phyloP scores from a whole-genome alignment of 2,797 vertebrate genomes.

The Sebastiscus tertius region DNA sequence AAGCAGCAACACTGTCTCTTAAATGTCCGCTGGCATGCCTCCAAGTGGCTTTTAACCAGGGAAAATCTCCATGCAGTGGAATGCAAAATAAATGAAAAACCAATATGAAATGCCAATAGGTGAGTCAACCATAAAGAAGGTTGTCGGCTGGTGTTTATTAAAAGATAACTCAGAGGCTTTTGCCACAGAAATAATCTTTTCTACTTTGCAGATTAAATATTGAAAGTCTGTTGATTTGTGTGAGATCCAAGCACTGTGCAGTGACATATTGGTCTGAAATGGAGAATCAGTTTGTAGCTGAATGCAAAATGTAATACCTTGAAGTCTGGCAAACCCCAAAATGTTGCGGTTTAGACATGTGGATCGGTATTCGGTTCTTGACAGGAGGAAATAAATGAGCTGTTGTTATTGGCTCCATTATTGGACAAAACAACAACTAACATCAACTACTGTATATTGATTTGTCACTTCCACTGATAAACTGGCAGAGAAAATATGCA shows the following conservation, averaged over 20 bases:
- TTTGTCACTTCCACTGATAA: constrained; percentile 1
- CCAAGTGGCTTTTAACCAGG: constrained; percentile 60
- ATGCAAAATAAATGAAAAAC: constrained; percentile 56
- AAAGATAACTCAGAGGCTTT: constrained; percentile 28
- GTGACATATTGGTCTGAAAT: not conserved
- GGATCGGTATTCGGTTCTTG: not conserved
- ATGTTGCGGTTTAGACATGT: not conserved
- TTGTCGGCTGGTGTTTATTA: constrained; percentile 22
- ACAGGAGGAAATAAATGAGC: constrained; percentile 20
- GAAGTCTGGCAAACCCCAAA: not conserved
- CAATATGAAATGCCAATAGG: constrained; percentile 51
- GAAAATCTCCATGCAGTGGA: constrained; percentile 24
- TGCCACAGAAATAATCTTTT: constrained; percentile 14
- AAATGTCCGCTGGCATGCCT: constrained; percentile 48
- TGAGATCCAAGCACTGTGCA: not conserved
- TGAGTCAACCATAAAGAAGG: constrained; percentile 32
- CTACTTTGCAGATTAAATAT: constrained; percentile 24
- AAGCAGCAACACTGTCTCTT: constrained; percentile 32
- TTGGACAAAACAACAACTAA: constrained; percentile 21
- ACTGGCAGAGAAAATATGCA: not conserved
- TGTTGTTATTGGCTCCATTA: not conserved
- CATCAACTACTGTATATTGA: not conserved
- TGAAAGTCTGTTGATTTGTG: constrained; percentile 1
- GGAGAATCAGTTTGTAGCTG: not conserved
- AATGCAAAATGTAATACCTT: not conserved